Evolutionary conservation across 1,140 invertebrate genomes (phyloP).

Genomic region (Elymnias hypermnestra): DNA sequence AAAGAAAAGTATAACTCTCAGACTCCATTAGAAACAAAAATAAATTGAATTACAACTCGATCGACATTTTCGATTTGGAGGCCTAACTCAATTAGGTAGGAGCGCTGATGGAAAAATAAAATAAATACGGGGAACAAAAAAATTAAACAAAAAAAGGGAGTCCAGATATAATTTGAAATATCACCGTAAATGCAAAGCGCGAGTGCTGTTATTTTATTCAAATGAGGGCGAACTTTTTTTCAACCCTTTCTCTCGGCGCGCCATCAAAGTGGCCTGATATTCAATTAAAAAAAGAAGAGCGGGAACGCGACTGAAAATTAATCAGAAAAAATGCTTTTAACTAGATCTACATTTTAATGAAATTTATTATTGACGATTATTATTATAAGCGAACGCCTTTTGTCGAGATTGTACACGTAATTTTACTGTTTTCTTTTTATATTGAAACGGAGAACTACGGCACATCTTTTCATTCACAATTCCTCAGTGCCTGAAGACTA

Average conservation of each 20-base stretch:
- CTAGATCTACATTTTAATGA: slow-evolving; percentile 76
- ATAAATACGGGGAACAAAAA: slow-evolving; percentile 70
- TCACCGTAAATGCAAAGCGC: slow-evolving; percentile 75
- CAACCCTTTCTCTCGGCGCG: slow-evolving; percentile 66
- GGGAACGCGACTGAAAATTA: slow-evolving; percentile 72
- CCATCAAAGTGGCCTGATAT: slow-evolving; percentile 76
- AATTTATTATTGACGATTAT: slow-evolving; percentile 75
- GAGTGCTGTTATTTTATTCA: slow-evolving; percentile 76
- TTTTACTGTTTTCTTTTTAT: slow-evolving; percentile 8
- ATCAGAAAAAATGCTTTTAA: slow-evolving; percentile 77
- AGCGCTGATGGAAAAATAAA: slow-evolving; percentile 73
- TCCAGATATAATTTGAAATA: slow-evolving; percentile 76
- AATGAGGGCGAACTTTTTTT: slow-evolving; percentile 74
- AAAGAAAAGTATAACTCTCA: slow-evolving; percentile 61
- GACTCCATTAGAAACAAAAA: slow-evolving; percentile 76
- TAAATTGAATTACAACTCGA: slow-evolving; percentile 75
- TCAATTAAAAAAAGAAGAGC: slow-evolving; percentile 75
- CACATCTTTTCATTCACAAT: too few relatives aligned
- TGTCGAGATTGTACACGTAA: slow-evolving; percentile 47
- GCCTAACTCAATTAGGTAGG: slow-evolving; percentile 73
- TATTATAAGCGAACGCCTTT: slow-evolving; percentile 60
- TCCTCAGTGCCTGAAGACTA: too few relatives aligned
- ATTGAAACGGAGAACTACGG: too few relatives aligned
- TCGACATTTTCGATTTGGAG: slow-evolving; percentile 74
- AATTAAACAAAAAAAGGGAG: slow-evolving; percentile 62